A percentile compares a stretch with the other conserved stretches of the same genome.
Evolutionary conservation across 2,888 invertebrate genomes (phyloP).

Genomic region (Dexiosoma caninum): DNA sequence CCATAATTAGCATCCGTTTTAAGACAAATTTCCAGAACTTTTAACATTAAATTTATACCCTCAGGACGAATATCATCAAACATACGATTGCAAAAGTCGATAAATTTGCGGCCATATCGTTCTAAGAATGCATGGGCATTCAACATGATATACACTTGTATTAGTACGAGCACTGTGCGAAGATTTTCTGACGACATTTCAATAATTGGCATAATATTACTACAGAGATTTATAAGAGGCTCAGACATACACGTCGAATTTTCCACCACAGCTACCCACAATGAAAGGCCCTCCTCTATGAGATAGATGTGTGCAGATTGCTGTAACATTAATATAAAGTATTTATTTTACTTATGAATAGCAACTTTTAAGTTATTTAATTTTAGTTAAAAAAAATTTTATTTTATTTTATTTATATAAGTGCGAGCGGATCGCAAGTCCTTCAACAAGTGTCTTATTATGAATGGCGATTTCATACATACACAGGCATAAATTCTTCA

Average conservation of each 20-base stretch:
- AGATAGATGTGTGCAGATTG: slow-evolving; percentile 92
- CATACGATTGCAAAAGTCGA: slow-evolving; percentile 84
- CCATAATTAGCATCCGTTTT: slow-evolving; percentile 86
- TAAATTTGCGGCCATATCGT: slow-evolving; percentile 84
- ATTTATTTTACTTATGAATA: no score
- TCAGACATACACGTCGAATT: slow-evolving; percentile 83
- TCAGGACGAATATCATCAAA: slow-evolving; percentile 88
- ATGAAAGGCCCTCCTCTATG: slow-evolving; percentile 92
- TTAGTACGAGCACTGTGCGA: slow-evolving; percentile 87
- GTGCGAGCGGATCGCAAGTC: no score
- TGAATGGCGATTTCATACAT: no score
- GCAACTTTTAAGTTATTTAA: no score
- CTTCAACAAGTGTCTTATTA: no score
- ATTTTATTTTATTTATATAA: no score
- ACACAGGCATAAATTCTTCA: no score
- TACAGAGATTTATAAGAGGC: slow-evolving; percentile 85
- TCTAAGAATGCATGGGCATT: slow-evolving; percentile 88
- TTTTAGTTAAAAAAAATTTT: no score
- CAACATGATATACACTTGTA: slow-evolving; percentile 88
- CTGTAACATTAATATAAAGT: no score
- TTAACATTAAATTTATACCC: slow-evolving; percentile 85
- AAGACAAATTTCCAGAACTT: slow-evolving; percentile 87
- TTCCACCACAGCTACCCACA: slow-evolving; percentile 92
- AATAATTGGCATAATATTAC: slow-evolving; percentile 86
- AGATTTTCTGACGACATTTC: slow-evolving; percentile 91